phyloP scores from a whole-genome alignment of 2,888 invertebrate genomes.

The Hecatera dysodea region DNA sequence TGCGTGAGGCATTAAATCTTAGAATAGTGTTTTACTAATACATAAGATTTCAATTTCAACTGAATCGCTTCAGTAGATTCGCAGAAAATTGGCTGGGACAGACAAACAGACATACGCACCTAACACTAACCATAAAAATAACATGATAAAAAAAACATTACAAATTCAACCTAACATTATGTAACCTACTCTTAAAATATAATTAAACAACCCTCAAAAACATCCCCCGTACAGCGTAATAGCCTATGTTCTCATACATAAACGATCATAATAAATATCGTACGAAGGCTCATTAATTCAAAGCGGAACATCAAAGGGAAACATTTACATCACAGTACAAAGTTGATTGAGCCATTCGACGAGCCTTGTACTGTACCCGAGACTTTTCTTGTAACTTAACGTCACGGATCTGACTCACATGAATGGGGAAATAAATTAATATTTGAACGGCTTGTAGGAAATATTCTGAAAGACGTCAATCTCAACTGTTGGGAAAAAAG shows the following conservation, averaged over 20 bases:
- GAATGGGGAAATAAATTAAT: conserved; percentile 36
- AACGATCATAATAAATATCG: conserved; percentile 36
- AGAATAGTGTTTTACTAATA: no score
- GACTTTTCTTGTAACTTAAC: conserved; percentile 39
- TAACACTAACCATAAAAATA: no score
- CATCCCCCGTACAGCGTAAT: background rate
- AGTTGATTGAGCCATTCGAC: conserved; percentile 57
- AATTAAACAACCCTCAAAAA: conserved; percentile 32
- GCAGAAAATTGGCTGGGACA: no score
- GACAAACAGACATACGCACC: no score
- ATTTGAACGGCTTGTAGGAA: conserved; percentile 29
- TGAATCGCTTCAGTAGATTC: background rate
- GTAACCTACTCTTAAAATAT: conserved; percentile 10
- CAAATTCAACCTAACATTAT: background rate
- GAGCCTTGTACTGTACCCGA: conserved; percentile 26
- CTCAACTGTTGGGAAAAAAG: no score
- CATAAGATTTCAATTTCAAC: no score
- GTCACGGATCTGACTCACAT: conserved; percentile 25
- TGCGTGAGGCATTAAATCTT: no score
- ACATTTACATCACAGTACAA: conserved; percentile 54
- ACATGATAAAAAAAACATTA: background rate
- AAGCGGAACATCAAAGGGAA: conserved; percentile 47
- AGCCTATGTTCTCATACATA: conserved; percentile 26
- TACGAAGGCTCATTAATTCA: conserved; percentile 54
- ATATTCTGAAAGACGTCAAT: background rate